phyloP scores from a whole-genome alignment of 2,113 vertebrate species.

The Bambusicola thoracicus region DNA sequence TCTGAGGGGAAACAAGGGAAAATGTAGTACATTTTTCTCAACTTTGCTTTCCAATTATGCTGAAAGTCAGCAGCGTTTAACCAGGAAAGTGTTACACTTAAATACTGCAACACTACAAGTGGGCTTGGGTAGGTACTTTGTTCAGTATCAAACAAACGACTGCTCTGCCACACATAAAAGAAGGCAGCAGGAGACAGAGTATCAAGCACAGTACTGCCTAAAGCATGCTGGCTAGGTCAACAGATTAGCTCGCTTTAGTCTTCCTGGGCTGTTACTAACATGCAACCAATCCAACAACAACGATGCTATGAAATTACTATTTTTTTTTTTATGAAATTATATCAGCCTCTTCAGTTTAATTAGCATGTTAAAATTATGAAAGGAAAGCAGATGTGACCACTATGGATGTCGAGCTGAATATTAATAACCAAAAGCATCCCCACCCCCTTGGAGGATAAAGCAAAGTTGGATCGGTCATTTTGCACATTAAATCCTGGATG shows the following conservation, averaged over 20 bases:
- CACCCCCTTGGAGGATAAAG: conserved; percentile 57
- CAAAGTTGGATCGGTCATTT: conserved; percentile 27
- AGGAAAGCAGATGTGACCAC: conserved; percentile 63
- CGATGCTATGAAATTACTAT: conserved; percentile 11
- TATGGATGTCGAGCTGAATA: neutral
- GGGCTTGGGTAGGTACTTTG: neutral
- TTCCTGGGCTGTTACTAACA: conserved; percentile 77
- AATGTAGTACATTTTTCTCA: neutral
- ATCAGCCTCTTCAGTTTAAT: conserved; percentile 67
- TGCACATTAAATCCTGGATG: conserved; percentile 37
- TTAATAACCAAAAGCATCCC: conserved; percentile 43
- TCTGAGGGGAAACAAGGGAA: neutral
- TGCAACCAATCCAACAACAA: conserved; percentile 66
- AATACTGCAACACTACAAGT: neutral
- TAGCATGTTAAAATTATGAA: conserved; percentile 53
- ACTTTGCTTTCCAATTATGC: neutral
- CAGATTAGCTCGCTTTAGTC: conserved; percentile 76
- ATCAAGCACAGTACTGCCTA: conserved; percentile 75
- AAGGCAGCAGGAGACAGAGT: conserved; percentile 59
- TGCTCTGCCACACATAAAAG: conserved; percentile 35
- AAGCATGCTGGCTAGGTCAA: conserved; percentile 79
- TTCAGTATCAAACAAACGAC: neutral
- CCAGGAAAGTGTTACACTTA: neutral
- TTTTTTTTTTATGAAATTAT: conserved; percentile 51
- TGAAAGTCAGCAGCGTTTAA: neutral